phyloP scores from a whole-genome alignment of 2,888 invertebrate species.

The Troglohyphantes excavatus region DNA sequence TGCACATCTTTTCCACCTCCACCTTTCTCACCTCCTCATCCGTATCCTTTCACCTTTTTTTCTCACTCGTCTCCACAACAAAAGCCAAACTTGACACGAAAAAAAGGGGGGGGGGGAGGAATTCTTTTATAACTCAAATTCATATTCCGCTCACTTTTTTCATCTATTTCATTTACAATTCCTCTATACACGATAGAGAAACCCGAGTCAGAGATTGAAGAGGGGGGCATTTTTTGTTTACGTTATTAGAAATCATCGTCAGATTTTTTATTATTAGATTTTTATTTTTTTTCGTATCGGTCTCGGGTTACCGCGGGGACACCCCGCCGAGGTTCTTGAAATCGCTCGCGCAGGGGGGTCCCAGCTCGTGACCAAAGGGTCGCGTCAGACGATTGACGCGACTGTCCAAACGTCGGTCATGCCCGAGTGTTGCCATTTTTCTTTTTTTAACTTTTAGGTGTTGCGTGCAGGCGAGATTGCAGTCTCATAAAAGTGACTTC shows the following conservation, averaged over 20 bases:
- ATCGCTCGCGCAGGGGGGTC: slow-evolving; percentile 59
- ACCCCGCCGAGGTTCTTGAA: slow-evolving; percentile 68
- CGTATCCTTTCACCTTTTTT: slow-evolving; percentile 29
- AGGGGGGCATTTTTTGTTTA: slow-evolving; percentile 55
- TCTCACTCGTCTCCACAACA: slow-evolving; percentile 21
- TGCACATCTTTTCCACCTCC: slow-evolving; percentile 20
- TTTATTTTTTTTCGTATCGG: slow-evolving; percentile 5
- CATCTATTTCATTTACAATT: background rate
- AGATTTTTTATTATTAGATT: slow-evolving; percentile 31
- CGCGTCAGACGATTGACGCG: slow-evolving; percentile 59
- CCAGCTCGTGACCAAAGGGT: slow-evolving; percentile 74
- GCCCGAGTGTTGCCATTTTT: slow-evolving; percentile 14
- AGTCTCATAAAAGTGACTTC: slow-evolving; percentile 13
- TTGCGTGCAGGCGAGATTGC: background rate
- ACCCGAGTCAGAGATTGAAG: background rate
- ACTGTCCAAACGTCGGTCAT: slow-evolving; percentile 74
- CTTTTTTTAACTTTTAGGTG: background rate
- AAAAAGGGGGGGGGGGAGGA: background rate
- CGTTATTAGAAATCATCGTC: slow-evolving; percentile 71
- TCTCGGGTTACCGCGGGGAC: slow-evolving; percentile 45
- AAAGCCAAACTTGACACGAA: slow-evolving; percentile 19
- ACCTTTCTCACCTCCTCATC: slow-evolving; percentile 31
- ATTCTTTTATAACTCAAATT: slow-evolving; percentile 1
- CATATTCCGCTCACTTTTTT: slow-evolving; percentile 46
- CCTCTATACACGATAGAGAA: background rate